Conservation (phyloP, 2,797 vertebrate species). For the Salmo trutta region DNA sequence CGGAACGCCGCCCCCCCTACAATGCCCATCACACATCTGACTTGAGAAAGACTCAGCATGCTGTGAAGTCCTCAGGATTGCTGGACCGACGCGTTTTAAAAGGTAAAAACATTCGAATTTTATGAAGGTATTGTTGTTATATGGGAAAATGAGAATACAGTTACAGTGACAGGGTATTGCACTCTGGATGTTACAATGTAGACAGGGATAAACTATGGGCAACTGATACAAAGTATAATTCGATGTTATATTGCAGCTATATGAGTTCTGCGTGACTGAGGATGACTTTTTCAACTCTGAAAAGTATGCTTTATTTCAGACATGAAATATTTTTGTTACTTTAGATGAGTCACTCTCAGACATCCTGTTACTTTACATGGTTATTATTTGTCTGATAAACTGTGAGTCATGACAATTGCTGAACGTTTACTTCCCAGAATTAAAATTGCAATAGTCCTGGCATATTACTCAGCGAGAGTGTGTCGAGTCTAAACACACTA, state of each 20-base stretch:
- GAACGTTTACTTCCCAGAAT: background rate
- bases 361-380: background rate
- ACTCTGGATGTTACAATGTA: background rate
- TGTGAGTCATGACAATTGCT: background rate
- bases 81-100: conserved; percentile 4
- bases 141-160: background rate
- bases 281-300: background rate
- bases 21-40: conserved; percentile 28
- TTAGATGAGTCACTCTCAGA: background rate
- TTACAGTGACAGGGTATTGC: background rate
- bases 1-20: conserved; percentile 16
- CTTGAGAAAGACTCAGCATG: conserved; percentile 48
- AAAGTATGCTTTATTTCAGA: background rate
- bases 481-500: background rate
- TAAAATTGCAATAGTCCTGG: background rate
- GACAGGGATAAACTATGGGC: background rate
- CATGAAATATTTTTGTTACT: background rate
- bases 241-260: background rate
- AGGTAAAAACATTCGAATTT: conserved; percentile 26
- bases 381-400: background rate
- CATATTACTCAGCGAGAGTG: background rate
- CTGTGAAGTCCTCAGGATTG: background rate
- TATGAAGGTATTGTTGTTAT: background rate
- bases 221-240: background rate
- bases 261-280: background rate